Base-by-base conservation (phyloP, 2,888 invertebrate species). In the Drosophila setosimentum region DNA sequence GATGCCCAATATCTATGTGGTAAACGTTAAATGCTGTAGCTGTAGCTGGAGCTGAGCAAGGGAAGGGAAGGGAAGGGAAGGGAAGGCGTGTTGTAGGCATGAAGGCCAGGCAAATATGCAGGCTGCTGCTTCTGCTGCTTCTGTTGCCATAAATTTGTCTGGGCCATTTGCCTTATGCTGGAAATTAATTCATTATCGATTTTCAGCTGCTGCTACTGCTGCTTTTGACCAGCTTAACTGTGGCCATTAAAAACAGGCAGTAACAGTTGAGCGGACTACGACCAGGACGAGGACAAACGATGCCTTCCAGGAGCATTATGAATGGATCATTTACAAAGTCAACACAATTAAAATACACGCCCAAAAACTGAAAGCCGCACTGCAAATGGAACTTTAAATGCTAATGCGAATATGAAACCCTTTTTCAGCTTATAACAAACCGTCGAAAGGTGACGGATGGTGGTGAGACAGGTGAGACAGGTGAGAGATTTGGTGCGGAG, bases 111-210 rank as follows among this genome's bases (percentile, higher is more conserved):
- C 68, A 68, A 68, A 68, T 68, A 70, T 70, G 63, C 70, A 50
- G 55, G 53, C 53, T 30, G 62, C 61, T 37, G 16, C 53, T 30
- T 54, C 58, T 37, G 18, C 5, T n/a, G 30, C 45, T 29, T 59
- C 54, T 55, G 84, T 53, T 69, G 86, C 76, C 83, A 83, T 83
- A 83, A 85, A 83, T 83, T 83, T 83, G 86, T 85, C 83, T 71
- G 82, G 64, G 73, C 83, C 83, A 87, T 85, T 83, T 87, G 82
- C 77, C 82, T 69, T 57, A 61, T 71, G 70, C 64, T 73, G 65
- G 57, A 83, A 87, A 89, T 89, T 75, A 87, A 87, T 89, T 84
- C 87, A 84, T 87, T 85, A 85, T 85, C 82, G 84, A 85, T 85
- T 85, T 82, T 89, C 75, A 64, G 70, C 70, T 70, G 63, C 21